Evolutionary conservation across 2,113 vertebrate species (phyloP), one percentile per base, ranked within the genome.

Genomic region (Charadrius vociferus): DNA sequence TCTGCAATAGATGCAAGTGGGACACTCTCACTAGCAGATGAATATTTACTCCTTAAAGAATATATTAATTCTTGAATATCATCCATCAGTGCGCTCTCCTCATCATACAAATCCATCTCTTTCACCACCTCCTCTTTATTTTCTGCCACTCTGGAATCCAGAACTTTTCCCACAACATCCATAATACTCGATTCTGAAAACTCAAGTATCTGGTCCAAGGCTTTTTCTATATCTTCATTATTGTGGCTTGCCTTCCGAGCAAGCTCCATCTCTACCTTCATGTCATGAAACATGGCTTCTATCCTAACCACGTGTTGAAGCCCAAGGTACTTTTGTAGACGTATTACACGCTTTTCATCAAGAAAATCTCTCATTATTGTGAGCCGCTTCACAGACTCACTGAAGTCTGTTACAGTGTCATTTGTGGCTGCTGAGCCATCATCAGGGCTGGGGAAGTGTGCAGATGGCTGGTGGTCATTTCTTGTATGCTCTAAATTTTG

Each of bases 1-100:
- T 90, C 68, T 15, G 45, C 56, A 34, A 91, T 17, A 45, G 86
- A 67, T 32, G 75, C 93, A 78, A 98, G 95, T 6, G 98, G 98
- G 29, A 91, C 84, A 19, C 98, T 98, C 71, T 99, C 98, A 72
- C 97, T 98, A 62, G 70, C 96, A 22, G 97, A 87, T 0, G 98
- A 98, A 55, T 99, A 98, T 93, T 97, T 99, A 92, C 99, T 98
- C 84, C 99, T 98, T 39, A 99, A 98, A 39, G 97, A 98, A 96
- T 99, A 99, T 39, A 99, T 98, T 37, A 99, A 96, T 95, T 99
- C 99, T 96, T 99, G 99, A 94, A 99, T 98, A 37, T 99, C 98
- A 79, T 99, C 99, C 50, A 99, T 95, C 67, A 99, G 94, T 5
- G 98, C 96, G 0, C 98, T 97, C 96, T 99, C 99, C 70, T 99